Evolutionary conservation across 2,888 invertebrate species (phyloP), one percentile per base, ranked within the genome.

Genomic region (Rhogogaster chlorosoma): DNA sequence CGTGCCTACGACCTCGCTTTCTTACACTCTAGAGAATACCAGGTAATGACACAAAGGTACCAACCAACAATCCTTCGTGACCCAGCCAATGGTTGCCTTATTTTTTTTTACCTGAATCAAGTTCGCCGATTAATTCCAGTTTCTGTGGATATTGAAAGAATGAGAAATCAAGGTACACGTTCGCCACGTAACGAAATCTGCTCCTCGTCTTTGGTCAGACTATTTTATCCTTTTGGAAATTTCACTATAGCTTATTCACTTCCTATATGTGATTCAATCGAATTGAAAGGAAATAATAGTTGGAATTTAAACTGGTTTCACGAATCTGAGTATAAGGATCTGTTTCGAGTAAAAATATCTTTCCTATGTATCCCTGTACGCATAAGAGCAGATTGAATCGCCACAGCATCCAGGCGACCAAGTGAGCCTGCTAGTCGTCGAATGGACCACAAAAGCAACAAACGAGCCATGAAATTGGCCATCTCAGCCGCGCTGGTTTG

Each of bases 381-480:
- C 49, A 32, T 26, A 53, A 49, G n/a, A 45, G 22, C 15, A 80
- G 38, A 80, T 80, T 61, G 80, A 61, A 80, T 80, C 49, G 61
- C 12, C 36, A 22, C 80, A 61, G 61, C 57, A 61, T 80, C 38
- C 80, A 61, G 38, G 22, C 10, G 61, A 36, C 22, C 29, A 80
- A 57, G 80, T 38, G 38, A 38, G 22, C 29, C 36, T 10, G 42
- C 83, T 45, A 22, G 67, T 83, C 83, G 83, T 67, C 83, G 70
- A 83, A 83, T 70, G 45, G 83, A 61, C 83, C 67, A 83, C 67
- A 83, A 83, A 83, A 67, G 42, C 83, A 32, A 38, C 42, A 83
- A 82, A 83, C 83, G 70, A 83, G 64, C 70, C 83, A 70, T 83
- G 70, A 83, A 83, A 64, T 83, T 45, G 83, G 15, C 83, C 67